These are phyloP conservation scores for Callyntrura guangdongensis DNA, from an alignment of 2,888 invertebrate species.

Conservation along the genomic window DNA sequence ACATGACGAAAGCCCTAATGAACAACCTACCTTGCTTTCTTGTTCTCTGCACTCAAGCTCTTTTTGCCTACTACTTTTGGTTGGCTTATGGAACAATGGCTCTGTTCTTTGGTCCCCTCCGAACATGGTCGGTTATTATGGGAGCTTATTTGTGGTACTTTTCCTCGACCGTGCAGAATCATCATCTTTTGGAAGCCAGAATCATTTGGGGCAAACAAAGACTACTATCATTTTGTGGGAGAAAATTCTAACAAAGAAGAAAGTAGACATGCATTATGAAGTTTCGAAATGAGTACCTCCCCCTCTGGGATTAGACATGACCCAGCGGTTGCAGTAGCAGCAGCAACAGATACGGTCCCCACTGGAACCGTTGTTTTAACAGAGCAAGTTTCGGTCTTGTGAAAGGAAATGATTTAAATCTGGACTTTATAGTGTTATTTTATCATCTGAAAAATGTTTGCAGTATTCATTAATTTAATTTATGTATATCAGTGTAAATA, in stretches of 20 bases:
- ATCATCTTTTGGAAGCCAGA: conserved; percentile 80
- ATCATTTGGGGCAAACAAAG: conserved; percentile 78
- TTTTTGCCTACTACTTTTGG: conserved; percentile 92
- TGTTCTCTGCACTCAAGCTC: conserved; percentile 88
- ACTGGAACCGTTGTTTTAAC: no score
- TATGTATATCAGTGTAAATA: no score
- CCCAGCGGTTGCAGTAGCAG: no score
- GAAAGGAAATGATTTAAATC: no score
- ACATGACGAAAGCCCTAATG: conserved; percentile 76
- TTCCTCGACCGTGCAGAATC: conserved; percentile 88
- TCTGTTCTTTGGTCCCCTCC: conserved; percentile 91
- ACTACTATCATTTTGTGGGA: conserved; percentile 71
- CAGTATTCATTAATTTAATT: not conserved
- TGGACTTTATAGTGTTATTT: not conserved
- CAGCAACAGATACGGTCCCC: no score
- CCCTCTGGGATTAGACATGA: no score
- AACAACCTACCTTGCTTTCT: conserved; percentile 88
- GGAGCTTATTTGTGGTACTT: conserved; percentile 90
- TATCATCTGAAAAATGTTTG: not conserved
- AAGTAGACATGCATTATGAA: conserved; percentile 71
- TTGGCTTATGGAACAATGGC: conserved; percentile 93
- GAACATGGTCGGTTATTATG: conserved; percentile 92
- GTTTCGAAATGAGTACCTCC: conserved; percentile 18
- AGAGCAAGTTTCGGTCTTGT: conserved; percentile 33
- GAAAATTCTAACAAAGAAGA: conserved; percentile 68